Evolutionary conservation across 2,113 vertebrate species (phyloP).

Genomic region (Dicerorhinus sumatrensis): DNA sequence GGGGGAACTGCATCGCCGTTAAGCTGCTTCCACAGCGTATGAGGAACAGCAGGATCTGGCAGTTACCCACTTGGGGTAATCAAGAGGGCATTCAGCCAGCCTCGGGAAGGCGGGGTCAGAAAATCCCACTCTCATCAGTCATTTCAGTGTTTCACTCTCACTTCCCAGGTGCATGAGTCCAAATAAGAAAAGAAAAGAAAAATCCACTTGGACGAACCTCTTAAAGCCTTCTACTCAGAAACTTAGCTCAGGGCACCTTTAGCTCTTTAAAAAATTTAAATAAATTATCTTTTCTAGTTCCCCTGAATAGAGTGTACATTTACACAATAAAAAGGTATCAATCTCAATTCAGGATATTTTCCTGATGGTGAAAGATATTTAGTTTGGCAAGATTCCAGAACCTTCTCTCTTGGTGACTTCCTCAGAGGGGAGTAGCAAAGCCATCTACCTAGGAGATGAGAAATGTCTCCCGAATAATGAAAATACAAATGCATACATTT

Average conservation of each 20-base stretch:
- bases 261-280: constrained; percentile 45
- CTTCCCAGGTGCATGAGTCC: background rate
- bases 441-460: background rate
- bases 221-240: constrained; percentile 62
- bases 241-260: constrained; percentile 27
- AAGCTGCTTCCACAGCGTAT: background rate
- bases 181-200: background rate
- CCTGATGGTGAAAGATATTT: constrained; percentile 55
- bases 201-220: background rate
- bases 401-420: background rate
- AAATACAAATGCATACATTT: background rate
- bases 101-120: background rate
- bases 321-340: constrained; percentile 61
- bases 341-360: constrained; percentile 58
- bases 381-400: constrained; percentile 47
- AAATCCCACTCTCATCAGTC: background rate
- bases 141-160: background rate
- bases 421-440: background rate
- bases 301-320: background rate
- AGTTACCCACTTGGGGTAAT: background rate
- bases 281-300: background rate
- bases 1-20: fast-evolving
- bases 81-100: background rate
- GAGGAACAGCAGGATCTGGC: background rate
- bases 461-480: background rate